Evolutionary conservation across 2,113 vertebrate genomes (phyloP).

Genomic region (Mobula birostris): DNA sequence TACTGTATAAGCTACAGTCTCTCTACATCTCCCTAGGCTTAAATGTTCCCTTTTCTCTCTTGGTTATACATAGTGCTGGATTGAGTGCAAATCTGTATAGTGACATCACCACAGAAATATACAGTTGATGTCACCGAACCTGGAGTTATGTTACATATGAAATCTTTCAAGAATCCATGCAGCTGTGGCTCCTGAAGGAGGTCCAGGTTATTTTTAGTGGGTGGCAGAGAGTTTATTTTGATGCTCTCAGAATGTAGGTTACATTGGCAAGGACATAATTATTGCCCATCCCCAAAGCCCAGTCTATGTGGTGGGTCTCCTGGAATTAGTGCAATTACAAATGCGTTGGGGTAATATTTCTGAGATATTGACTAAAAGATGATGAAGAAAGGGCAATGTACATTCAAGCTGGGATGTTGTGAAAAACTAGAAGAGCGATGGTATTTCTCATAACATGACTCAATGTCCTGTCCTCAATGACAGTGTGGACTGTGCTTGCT

Average conservation of each 20-base stretch:
- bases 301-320: too few relatives aligned
- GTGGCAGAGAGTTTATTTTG: neutral
- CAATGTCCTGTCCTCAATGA: neutral
- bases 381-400: neutral
- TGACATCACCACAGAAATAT: neutral
- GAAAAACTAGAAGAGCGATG: neutral
- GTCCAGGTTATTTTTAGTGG: neutral
- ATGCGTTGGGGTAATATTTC: neutral
- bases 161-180: neutral
- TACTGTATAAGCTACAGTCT: neutral
- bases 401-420: neutral
- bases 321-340: neutral
- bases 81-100: neutral
- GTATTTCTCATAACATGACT: too few relatives aligned
- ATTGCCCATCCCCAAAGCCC: neutral
- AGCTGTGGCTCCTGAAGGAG: neutral
- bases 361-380: neutral
- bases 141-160: neutral
- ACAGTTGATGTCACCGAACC: neutral
- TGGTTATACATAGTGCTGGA: neutral
- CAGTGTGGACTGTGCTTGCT: neutral
- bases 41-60: neutral
- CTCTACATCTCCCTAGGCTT: neutral
- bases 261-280: neutral
- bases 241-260: neutral